These are phyloP conservation scores for Notothenia coriiceps DNA, from an alignment of 2,113 vertebrate species.

Conservation along the genomic window DNA sequence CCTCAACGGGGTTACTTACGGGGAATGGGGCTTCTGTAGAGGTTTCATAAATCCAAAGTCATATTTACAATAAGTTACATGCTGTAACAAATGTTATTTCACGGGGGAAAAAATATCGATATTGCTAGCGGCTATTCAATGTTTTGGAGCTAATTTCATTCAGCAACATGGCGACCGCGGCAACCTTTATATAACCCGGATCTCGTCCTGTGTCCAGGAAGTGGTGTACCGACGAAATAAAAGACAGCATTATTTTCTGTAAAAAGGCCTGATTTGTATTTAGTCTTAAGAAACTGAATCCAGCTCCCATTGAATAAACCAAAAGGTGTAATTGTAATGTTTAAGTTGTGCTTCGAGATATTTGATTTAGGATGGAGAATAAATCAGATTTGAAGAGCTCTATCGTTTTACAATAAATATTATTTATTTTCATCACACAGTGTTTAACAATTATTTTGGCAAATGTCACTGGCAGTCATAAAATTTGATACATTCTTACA, in stretches of 20 bases:
- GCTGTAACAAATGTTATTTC: conserved; percentile 45
- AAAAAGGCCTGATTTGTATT: background rate
- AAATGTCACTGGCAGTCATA: conserved; percentile 26
- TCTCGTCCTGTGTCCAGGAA: conserved; percentile 39
- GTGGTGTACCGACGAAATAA: no score
- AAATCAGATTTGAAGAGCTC: background rate
- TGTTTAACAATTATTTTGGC: conserved; percentile 43
- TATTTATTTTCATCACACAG: conserved; percentile 70
- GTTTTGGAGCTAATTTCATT: conserved; percentile 80
- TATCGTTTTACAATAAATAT: conserved; percentile 41
- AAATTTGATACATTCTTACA: conserved; percentile 33
- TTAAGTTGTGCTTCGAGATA: background rate
- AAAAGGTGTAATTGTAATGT: background rate
- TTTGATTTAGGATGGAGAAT: background rate
- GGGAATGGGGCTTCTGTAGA: conserved; percentile 37
- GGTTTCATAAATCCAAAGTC: conserved; percentile 65
- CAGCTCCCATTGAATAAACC: background rate
- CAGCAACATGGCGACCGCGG: conserved; percentile 82
- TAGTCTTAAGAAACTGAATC: background rate
- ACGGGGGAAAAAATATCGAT: conserved; percentile 60
- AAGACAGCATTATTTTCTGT: background rate
- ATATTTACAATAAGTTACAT: conserved; percentile 62
- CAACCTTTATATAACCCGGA: conserved; percentile 77
- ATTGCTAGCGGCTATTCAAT: conserved; percentile 71
- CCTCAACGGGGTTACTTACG: conserved; percentile 67